Evolutionary conservation across 2,888 invertebrate genomes (phyloP).

Genomic region (Hydraecia micacea): DNA sequence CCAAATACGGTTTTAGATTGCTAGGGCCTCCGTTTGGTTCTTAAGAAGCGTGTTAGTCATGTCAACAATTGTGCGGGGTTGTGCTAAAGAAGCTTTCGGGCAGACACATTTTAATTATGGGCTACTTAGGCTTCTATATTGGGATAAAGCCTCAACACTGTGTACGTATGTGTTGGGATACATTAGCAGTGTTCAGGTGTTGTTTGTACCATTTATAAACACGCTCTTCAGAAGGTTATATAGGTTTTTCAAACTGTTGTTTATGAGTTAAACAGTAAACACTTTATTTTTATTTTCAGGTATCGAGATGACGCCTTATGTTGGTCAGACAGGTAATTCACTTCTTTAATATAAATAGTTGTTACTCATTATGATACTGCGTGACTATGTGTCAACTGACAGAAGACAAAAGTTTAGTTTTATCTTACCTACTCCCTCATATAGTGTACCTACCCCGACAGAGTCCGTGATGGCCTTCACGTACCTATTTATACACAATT

Average conservation of each 20-base stretch:
- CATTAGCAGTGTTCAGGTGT: not conserved
- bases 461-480: not conserved
- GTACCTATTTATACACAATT: no score
- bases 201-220: not conserved
- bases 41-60: not conserved
- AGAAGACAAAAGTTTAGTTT: not conserved
- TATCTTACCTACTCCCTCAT: not conserved
- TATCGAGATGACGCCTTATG: constrained; percentile 96
- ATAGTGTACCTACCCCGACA: not conserved
- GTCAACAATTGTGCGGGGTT: not conserved
- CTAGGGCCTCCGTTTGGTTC: not conserved
- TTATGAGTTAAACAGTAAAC: constrained; percentile 2
- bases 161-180: no score
- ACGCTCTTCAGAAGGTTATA: not conserved
- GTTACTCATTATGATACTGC: not conserved
- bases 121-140: not conserved
- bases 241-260: not conserved
- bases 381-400: not conserved
- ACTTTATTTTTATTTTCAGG: constrained; percentile 90
- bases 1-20: not conserved
- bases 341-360: not conserved
- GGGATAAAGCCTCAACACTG: no score
- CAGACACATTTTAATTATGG: not conserved
- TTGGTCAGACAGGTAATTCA: constrained; percentile 95
- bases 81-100: no score